These are phyloP conservation scores for Muscicapa adusta DNA, from an alignment of 2,113 vertebrate species.

Conservation along the genomic window DNA sequence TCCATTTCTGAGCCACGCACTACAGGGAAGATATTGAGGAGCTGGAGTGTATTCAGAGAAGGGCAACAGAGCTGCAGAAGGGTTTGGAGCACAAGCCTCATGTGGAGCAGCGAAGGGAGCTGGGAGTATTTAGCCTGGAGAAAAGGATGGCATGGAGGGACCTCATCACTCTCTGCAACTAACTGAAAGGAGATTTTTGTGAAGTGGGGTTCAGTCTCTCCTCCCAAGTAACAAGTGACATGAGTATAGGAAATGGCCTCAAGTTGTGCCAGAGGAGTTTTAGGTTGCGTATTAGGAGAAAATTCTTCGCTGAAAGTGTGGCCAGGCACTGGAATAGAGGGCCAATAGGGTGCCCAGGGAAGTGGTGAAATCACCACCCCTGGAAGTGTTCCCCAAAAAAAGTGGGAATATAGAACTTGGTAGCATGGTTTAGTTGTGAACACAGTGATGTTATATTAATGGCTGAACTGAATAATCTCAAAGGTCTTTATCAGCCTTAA, in stretches of 20 bases:
- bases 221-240: not conserved
- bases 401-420: not conserved
- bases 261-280: not conserved
- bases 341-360: not conserved
- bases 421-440: not conserved
- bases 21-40: not conserved
- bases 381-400: not conserved
- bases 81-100: not conserved
- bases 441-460: not conserved
- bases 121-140: not conserved
- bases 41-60: not conserved
- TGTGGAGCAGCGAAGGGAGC: not conserved
- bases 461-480: not conserved
- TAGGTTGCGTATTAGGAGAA: not conserved
- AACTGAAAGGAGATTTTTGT: not conserved
- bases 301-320: not conserved
- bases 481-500: not conserved
- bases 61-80: not conserved
- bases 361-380: not conserved
- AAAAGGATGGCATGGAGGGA: not conserved
- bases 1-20: not conserved
- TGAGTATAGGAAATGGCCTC: not conserved
- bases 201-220: not conserved
- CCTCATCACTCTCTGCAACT: not conserved
- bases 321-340: not conserved